Percentiles rank a stretch among this genome's conserved stretches.
phyloP scores from a whole-genome alignment of 2,888 invertebrate genomes.

The Euphydryas editha region DNA sequence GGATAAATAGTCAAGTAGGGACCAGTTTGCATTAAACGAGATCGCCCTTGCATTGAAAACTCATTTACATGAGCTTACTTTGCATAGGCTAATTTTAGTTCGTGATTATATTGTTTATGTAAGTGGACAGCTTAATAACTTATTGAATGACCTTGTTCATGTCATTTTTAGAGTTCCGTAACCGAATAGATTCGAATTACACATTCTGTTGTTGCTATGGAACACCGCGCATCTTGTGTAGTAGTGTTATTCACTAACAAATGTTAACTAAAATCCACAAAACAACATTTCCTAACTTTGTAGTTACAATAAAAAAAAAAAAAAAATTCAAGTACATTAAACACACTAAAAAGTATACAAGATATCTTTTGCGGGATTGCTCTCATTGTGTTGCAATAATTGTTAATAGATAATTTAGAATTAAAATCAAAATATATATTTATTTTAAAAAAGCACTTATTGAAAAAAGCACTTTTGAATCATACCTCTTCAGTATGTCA shows the following conservation, averaged over 20 bases:
- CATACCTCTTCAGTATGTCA: too few relatives aligned
- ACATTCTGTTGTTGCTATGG: background rate
- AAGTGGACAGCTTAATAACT: constrained; percentile 26
- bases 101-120: constrained; percentile 34
- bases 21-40: constrained; percentile 28
- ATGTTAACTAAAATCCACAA: background rate
- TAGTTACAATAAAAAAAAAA: too few relatives aligned
- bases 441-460: too few relatives aligned
- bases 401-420: too few relatives aligned
- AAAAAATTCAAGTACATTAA: too few relatives aligned
- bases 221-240: background rate
- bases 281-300: too few relatives aligned
- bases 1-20: constrained; percentile 27
- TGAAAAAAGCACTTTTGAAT: too few relatives aligned
- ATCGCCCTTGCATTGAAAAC: constrained; percentile 31
- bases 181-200: background rate
- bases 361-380: too few relatives aligned
- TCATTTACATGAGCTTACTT: constrained; percentile 27
- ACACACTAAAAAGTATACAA: too few relatives aligned
- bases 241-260: background rate
- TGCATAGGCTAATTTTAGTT: constrained; percentile 26
- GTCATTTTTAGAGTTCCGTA: background rate
- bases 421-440: too few relatives aligned
- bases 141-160: constrained; percentile 15
- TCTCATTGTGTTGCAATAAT: too few relatives aligned